Base-by-base conservation (phyloP, 2,797 vertebrate species). In the Channallabes apus region DNA sequence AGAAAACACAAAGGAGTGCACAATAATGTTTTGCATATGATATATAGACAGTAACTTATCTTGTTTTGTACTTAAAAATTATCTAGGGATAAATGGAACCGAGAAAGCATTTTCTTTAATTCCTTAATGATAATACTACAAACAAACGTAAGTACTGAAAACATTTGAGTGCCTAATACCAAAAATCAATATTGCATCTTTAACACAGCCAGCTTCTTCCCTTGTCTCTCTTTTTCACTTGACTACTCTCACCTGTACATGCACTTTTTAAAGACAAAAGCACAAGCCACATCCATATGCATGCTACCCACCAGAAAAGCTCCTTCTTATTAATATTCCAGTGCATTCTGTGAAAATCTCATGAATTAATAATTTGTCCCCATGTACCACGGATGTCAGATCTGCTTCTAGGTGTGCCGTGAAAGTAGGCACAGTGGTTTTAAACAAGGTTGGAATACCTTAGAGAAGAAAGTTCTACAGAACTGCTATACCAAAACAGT, bases 311-410 rank as follows among this genome's bases (percentile, higher is more conserved):
- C 79, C 88, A 92, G 94, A 94, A 94, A 93, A 46, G 61, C 51
- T 80, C n/a, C 92, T 91, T 89, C 56, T 82, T 87, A 95, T 95
- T 92, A 95, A 96, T 94, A 95, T 95, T 93, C 90, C 86, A 95
- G 89, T 87, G 90, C 83, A 82, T 90, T 88, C 86, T 87, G 79
- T 85, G 71, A 78, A 77, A 73, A 46, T 80, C 87, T 88, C 90
- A 94, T 96, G 91, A 95, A 95, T 96, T 92, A 94, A 89, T 92
- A 89, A 94, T 87, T 75, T 67, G 22, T 61, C 59, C 81, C 71
- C 80, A 62, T 67, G 84, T 82, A 84, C 80, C 58, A 38, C 71
- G 73, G 80, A 83, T 88, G 90, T 92, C 90, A 90, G 77, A 87
- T 92, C 90, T 82, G 85, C 89, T 90, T 82, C 86, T 88, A 88